These are phyloP conservation scores for Camelus bactrianus DNA, from an alignment of 2,113 vertebrate genomes.

Conservation along the genomic window DNA sequence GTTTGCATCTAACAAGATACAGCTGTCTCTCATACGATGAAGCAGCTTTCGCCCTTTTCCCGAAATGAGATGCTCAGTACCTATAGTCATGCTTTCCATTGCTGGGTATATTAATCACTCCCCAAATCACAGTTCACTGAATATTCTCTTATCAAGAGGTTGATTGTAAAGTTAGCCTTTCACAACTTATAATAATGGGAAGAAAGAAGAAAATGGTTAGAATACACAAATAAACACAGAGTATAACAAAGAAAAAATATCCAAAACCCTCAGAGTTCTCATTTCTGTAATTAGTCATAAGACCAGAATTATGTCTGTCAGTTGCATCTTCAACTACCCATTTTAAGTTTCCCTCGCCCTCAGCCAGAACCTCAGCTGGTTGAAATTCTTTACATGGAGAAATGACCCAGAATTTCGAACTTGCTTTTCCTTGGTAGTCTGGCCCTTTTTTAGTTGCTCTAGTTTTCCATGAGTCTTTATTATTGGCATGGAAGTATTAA, in stretches of 20 bases:
- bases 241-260: background rate
- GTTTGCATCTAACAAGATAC: background rate
- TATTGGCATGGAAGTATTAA: background rate
- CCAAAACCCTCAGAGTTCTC: background rate
- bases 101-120: background rate
- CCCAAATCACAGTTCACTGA: background rate
- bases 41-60: background rate
- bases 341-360: background rate
- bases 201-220: background rate
- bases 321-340: background rate
- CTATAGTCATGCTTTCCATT: background rate
- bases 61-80: background rate
- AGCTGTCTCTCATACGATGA: background rate
- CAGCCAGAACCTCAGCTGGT: background rate
- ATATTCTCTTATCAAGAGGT: background rate
- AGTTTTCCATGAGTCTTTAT: constrained; percentile 6
- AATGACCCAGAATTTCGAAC: background rate
- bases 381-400: constrained; percentile 24
- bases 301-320: background rate
- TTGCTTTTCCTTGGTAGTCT: background rate
- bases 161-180: background rate
- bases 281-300: background rate
- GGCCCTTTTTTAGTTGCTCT: background rate
- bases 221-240: background rate
- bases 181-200: background rate